These are phyloP conservation scores for Procavia capensis DNA, from an alignment of 2,113 vertebrate genomes.

Conservation along the genomic window DNA sequence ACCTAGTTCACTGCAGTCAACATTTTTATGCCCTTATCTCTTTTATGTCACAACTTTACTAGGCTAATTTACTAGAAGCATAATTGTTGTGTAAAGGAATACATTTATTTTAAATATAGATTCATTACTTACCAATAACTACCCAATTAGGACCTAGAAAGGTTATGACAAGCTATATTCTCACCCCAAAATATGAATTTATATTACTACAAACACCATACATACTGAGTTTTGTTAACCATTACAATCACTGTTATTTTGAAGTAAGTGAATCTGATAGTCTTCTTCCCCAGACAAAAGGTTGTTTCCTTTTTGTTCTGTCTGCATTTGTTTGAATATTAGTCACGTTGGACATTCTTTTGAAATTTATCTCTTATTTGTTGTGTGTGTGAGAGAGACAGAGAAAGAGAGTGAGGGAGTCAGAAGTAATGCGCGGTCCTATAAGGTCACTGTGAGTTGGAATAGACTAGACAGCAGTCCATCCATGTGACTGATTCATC, in stretches of 20 bases:
- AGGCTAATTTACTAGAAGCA: not conserved
- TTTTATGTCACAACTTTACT: not conserved
- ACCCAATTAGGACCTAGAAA: not conserved
- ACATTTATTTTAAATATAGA: not conserved
- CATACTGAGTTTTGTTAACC: not conserved
- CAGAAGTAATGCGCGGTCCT: not conserved
- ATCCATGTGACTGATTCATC: not conserved
- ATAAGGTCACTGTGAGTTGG: too few relatives aligned
- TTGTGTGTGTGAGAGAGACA: accelerated
- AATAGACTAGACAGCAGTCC: not conserved
- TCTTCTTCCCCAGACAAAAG: not conserved
- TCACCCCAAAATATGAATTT: not conserved
- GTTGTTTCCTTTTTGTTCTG: not conserved
- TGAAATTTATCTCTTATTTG: not conserved
- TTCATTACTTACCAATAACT: not conserved
- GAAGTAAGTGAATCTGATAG: constrained; percentile 8
- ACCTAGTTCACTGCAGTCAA: not conserved
- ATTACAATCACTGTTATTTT: not conserved
- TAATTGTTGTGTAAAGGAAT: not conserved
- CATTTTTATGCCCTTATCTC: not conserved
- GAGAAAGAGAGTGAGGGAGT: accelerated
- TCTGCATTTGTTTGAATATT: not conserved
- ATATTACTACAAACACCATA: not conserved
- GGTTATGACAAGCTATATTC: not conserved
- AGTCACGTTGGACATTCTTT: not conserved